Conservation (phyloP, 2,888 invertebrate genomes). For the Pristionchus arcanus region DNA sequence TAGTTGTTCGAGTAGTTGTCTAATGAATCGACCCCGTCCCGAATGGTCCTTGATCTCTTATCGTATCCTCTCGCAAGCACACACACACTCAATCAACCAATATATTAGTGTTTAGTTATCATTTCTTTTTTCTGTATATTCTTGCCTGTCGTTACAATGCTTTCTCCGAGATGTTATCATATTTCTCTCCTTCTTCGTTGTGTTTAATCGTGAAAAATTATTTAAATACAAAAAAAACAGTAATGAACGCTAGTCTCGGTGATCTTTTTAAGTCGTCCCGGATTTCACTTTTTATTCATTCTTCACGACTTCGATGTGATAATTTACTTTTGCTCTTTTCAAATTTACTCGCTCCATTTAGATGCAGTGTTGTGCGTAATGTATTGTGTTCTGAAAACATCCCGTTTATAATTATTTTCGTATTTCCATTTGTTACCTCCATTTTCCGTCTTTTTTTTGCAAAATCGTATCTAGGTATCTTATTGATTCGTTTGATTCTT, state of each 20-base stretch:
- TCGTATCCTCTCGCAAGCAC: background rate
- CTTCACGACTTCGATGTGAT: background rate
- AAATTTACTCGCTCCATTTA: background rate
- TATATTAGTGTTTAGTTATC: background rate
- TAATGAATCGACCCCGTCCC: background rate
- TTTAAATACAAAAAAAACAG: background rate
- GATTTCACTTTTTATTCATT: background rate
- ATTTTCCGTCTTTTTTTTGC: background rate
- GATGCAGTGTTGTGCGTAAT: background rate
- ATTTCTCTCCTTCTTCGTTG: background rate
- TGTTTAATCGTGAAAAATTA: background rate
- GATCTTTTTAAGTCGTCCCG: background rate
- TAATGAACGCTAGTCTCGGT: conserved; percentile 29
- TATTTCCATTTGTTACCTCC: conserved; percentile 32
- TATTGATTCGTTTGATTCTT: conserved; percentile 31
- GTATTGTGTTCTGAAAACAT: background rate
- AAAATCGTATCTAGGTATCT: conserved; percentile 37
- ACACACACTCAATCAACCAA: background rate
- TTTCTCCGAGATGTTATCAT: conserved; percentile 23
- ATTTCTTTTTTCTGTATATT: conserved; percentile 42
- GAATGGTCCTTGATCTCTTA: conserved; percentile 44
- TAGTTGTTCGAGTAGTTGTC: conserved; percentile 22
- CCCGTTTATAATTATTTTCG: conserved; percentile 15
- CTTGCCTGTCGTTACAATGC: conserved; percentile 40
- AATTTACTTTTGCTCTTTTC: background rate